These are phyloP conservation scores for Salvelinus fontinalis DNA, from an alignment of 2,113 vertebrate genomes.

Conservation along the genomic window DNA sequence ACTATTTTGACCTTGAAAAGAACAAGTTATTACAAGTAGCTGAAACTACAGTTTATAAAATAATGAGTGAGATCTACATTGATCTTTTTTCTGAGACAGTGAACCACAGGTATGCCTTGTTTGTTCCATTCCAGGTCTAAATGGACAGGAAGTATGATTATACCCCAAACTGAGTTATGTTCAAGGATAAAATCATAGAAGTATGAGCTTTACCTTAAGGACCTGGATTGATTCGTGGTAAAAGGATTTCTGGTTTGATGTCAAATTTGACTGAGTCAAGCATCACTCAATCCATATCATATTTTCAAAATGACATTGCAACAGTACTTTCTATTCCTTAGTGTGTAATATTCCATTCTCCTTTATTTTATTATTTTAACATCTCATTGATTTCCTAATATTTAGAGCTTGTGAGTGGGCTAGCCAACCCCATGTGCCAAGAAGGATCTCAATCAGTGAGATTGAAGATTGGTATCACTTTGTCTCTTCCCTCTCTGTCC, in stretches of 20 bases:
- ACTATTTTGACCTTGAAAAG: too few species aligned
- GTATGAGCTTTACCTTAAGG: not conserved
- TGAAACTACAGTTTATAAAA: too few species aligned
- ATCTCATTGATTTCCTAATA: conserved; percentile 57
- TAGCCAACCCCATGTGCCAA: conserved; percentile 22
- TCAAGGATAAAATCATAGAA: too few species aligned
- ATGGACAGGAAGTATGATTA: too few species aligned
- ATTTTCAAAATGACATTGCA: conserved; percentile 63
- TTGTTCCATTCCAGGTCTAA: too few species aligned
- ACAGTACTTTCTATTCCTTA: conserved; percentile 6
- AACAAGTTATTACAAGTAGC: too few species aligned
- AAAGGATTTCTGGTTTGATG: conserved; percentile 28
- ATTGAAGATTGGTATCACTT: conserved; percentile 52
- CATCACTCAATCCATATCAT: conserved; percentile 45
- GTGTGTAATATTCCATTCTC: conserved; percentile 42
- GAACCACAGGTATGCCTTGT: too few species aligned
- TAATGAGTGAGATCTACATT: too few species aligned
- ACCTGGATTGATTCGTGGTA: not conserved
- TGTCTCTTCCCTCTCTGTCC: conserved; percentile 33
- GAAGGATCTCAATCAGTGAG: conserved; percentile 42
- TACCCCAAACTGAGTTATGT: too few species aligned
- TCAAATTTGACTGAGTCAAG: conserved; percentile 61
- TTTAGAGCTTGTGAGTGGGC: conserved; percentile 53
- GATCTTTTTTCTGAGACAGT: too few species aligned
- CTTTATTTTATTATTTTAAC: conserved; percentile 54